Conservation (phyloP, 2,888 invertebrate species). For the Hirtodrosophila confusa region DNA sequence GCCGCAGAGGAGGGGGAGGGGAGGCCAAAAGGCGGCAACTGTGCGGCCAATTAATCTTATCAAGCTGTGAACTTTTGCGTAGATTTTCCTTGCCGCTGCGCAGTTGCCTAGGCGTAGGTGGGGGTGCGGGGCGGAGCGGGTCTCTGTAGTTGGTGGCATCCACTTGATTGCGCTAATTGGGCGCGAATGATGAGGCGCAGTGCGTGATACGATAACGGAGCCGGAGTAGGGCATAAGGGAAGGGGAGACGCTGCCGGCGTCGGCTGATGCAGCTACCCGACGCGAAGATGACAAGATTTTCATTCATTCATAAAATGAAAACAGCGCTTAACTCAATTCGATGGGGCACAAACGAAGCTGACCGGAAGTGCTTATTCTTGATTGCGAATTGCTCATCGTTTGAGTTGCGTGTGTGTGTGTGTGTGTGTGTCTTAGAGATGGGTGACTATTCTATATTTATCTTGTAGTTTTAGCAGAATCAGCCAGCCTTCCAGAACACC, state of each 20-base stretch:
- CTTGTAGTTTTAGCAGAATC: no score
- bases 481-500: no score
- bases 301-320: conserved; percentile 66
- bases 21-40: neutral
- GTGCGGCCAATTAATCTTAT: conserved; percentile 68
- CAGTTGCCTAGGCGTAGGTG: conserved; percentile 34
- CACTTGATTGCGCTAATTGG: conserved; percentile 75
- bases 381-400: conserved; percentile 71
- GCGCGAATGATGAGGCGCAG: conserved; percentile 45
- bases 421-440: conserved; percentile 8
- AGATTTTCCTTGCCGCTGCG: conserved; percentile 52
- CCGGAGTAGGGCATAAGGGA: no score
- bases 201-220: conserved; percentile 32
- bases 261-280: conserved; percentile 13
- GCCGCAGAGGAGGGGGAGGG: neutral
- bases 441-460: neutral
- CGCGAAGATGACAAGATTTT: conserved; percentile 67
- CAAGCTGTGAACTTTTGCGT: conserved; percentile 72
- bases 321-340: conserved; percentile 52
- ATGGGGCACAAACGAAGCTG: conserved; percentile 34
- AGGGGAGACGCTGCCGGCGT: neutral
- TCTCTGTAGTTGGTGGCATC: conserved; percentile 30
- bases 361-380: conserved; percentile 81
- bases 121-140: no score
- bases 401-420: conserved; percentile 9